Evolutionary conservation across 2,888 invertebrate genomes (phyloP), one percentile per base, ranked within the genome.

Genomic region (Atethmia centrago): DNA sequence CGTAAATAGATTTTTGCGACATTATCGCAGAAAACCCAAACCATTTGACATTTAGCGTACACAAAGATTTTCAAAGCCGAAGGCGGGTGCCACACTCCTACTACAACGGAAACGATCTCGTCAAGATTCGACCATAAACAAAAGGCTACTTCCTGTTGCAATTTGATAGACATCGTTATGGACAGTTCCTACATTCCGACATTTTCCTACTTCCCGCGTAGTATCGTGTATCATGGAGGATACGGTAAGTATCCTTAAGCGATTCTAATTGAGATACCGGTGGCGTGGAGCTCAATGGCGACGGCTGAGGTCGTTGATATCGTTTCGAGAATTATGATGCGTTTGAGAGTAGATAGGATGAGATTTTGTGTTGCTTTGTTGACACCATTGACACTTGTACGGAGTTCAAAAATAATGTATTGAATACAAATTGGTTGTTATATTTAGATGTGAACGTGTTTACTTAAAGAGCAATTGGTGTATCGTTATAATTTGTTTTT

Each of bases 221-320:
- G 31, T 45, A 36, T 28, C 36, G 10, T 31, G 51, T 64, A 31
- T 45, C 71, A 55, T 68, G 73, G 80, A 87, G 90, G 91, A 90
- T 90, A 85, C 73, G 56, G 40, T 70, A 59, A 82, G 77, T 87
- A 80, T 87, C 88, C 88, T 89, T 85, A 90, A 88, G 83, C 82
- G 84, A 71, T 64, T 71, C 77, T 90, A 90, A 92, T 91, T 91
- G 89, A 81, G 77, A 89, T 73, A 75, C 89, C 68, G 72, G 70
- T 70, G 74, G 82, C 88, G 89, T 89, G 67, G 79, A 80, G 83
- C 85, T 88, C 88, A 89, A 87, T 87, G 86, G 71, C 80, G 84
- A 69, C 69, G 47, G 40, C 9, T 79, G 84, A 90, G 89, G 89
- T 86, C 88, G 74, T 64, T 84, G 71, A 56, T 75, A 79, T 69